phyloP scores from a whole-genome alignment of 2,797 vertebrate species.

The Sebastes diploproa region DNA sequence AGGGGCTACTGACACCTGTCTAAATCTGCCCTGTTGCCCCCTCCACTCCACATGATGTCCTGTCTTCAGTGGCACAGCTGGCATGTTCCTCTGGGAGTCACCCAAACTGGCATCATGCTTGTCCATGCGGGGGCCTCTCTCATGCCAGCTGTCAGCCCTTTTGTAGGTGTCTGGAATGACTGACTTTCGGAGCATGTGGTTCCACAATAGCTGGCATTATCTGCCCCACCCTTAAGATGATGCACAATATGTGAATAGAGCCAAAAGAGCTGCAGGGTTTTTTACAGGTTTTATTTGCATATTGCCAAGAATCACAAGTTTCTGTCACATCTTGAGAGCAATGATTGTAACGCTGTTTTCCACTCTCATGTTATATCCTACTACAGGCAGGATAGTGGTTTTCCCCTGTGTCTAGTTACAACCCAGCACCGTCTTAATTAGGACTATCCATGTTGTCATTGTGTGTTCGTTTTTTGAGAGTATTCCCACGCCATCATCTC shows the following conservation, averaged over 20 bases:
- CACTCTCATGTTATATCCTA: not conserved
- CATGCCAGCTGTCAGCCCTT: constrained; percentile 60
- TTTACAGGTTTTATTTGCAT: not conserved
- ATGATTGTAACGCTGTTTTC: not conserved
- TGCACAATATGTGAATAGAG: not conserved
- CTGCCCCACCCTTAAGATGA: constrained; percentile 43
- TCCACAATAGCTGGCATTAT: constrained; percentile 37
- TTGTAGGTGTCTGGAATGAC: constrained; percentile 64
- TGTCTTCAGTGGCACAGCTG: constrained; percentile 64
- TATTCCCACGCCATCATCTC: not conserved
- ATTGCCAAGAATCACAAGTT: not conserved
- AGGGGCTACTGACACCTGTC: constrained; percentile 50
- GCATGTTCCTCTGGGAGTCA: constrained; percentile 43
- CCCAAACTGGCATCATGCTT: constrained; percentile 49
- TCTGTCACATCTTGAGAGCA: constrained; percentile 1
- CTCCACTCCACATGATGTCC: not conserved
- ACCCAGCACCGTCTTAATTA: not conserved
- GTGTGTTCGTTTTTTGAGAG: constrained; percentile 1
- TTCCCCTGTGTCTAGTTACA: not conserved
- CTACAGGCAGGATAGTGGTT: not conserved
- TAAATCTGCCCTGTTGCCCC: constrained; percentile 11
- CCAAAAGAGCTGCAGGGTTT: not conserved
- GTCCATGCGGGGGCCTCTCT: constrained; percentile 39
- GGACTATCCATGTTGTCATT: not conserved
- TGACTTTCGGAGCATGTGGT: constrained; percentile 40